Base-by-base conservation (phyloP, 2,113 vertebrate species). In the Lepus europaeus region DNA sequence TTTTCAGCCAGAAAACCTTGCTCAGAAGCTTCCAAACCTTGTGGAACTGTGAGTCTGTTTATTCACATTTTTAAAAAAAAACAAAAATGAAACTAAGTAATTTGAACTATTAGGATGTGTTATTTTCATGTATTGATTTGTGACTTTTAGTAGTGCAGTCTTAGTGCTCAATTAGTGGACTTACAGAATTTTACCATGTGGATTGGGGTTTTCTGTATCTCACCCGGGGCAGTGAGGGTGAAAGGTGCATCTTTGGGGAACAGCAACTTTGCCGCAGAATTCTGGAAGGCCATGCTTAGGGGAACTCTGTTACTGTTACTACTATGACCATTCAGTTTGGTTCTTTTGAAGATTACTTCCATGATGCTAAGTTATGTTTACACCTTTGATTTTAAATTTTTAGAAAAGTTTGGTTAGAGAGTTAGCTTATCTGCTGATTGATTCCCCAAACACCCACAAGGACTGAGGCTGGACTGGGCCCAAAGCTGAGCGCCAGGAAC, bases 11-110 rank as follows among this genome's bases (percentile, higher is more conserved):
- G 99, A 99, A 97, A 99, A 99, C 98, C 99, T 99, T 97, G 99
- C 99, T 90, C 99, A 99, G 98, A 99, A 99, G 98, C 99, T 99
- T 95, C 99, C 99, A 97, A 99, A 99, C 98, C 99, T 99, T 84
- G 99, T 99, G 97, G 99, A 99, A 98, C 97, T 99, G 99, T 99
- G 98, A 99, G 99, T 99, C 97, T 98, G n/a, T 86, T 95, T 96
- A 94, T 94, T 96, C 20, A 91, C 17, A 63, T 89, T 66, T 89
- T 97, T 96, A 91, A 64, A 85, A 90, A 88, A 93, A 88, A 89
- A 87, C 69, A 94, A 91, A 74, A 95, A 64, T 96, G 51, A 68
- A 93, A 93, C 96, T 92, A 82, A 53, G 39, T 74, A 89, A 70
- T 69, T 86, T 92, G 72, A 97, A 89, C 80, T 95, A 90, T 33